A percentile compares a stretch with the other conserved stretches of the same genome.
These are phyloP conservation scores for Dichetophora obliterata DNA, from an alignment of 2,888 invertebrate genomes.

Conservation along the genomic window DNA sequence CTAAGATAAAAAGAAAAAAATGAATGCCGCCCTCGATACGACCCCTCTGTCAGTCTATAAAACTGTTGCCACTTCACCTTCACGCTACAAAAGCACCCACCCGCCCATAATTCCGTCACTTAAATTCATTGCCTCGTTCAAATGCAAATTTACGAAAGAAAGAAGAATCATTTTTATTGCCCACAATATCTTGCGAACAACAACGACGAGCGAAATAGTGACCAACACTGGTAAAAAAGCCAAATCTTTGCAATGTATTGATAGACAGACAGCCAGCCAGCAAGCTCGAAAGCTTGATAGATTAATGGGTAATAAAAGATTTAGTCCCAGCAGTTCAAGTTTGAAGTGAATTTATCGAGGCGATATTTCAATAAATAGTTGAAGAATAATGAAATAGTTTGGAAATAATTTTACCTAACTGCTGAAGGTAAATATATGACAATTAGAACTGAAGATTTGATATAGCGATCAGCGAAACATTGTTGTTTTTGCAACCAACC, in stretches of 20 bases:
- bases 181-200: conserved; percentile 13
- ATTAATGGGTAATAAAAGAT: neutral
- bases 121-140: conserved; percentile 32
- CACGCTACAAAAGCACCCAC: neutral
- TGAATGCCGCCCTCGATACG: neutral
- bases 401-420: too few species aligned
- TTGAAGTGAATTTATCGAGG: too few species aligned
- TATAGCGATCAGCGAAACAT: too few species aligned
- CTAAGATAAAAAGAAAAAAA: neutral
- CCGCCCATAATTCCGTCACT: conserved; percentile 20
- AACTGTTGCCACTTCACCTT: neutral
- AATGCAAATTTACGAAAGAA: conserved; percentile 26
- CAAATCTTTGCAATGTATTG: conserved; percentile 7
- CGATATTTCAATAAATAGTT: too few species aligned
- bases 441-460: too few species aligned
- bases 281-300: neutral
- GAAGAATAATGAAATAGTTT: too few species aligned
- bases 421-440: neutral
- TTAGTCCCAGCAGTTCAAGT: neutral
- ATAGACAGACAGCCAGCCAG: neutral
- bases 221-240: conserved; percentile 7
- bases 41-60: neutral
- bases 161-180: conserved; percentile 27
- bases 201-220: neutral
- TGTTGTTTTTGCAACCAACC: too few species aligned